Evolutionary conservation across 1,140 invertebrate species (phyloP).

Genomic region (Cydia amplana): DNA sequence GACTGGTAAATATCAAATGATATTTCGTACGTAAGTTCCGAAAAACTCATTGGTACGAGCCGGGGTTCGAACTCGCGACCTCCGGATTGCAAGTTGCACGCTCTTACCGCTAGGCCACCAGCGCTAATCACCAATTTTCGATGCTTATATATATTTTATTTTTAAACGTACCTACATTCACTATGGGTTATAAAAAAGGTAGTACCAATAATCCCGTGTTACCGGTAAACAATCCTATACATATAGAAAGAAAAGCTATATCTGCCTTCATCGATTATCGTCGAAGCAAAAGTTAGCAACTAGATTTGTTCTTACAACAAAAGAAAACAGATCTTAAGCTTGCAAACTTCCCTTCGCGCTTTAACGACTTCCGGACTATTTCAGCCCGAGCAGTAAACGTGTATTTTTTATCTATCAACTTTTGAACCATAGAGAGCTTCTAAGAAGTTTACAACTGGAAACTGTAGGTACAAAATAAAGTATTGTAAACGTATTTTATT

Average conservation of each 20-base stretch:
- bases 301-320: slow-evolving; percentile 29
- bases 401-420: not conserved
- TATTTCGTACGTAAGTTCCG: no score
- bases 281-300: slow-evolving; percentile 22
- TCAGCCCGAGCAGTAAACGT: not conserved
- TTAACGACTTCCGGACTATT: slow-evolving; percentile 27
- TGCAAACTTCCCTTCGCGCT: slow-evolving; percentile 22
- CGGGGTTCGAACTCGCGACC: no score
- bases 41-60: no score
- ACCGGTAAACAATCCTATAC: not conserved
- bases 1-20: no score
- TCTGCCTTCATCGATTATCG: slow-evolving; percentile 17
- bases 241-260: not conserved
- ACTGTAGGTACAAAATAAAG: no score
- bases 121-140: no score
- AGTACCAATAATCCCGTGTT: not conserved
- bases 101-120: no score
- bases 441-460: not conserved
- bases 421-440: not conserved
- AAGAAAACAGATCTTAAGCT: slow-evolving; percentile 18
- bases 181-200: no score
- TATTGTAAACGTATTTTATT: no score
- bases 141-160: no score
- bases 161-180: no score
- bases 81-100: no score